Conservation (phyloP, 2,888 invertebrate species). For the Dysmachus trigonus region DNA sequence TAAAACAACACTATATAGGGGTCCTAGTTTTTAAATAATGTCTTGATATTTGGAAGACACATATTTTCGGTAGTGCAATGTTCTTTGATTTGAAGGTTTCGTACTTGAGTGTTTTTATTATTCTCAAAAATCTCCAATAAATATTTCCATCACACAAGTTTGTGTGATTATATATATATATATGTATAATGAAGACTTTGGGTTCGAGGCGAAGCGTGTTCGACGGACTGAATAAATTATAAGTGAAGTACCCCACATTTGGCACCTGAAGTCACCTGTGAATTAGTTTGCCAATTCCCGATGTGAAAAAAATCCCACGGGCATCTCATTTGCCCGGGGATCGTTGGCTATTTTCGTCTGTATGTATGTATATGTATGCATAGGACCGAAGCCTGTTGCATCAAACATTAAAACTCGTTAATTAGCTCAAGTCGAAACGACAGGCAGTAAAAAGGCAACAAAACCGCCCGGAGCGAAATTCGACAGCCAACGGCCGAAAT, state of each 20-base stretch:
- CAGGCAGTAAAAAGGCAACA: conserved; percentile 28
- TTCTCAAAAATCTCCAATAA: too few species aligned
- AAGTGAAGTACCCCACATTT: neutral
- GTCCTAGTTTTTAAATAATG: too few species aligned
- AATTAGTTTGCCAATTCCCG: neutral
- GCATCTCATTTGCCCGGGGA: neutral
- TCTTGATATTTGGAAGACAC: too few species aligned
- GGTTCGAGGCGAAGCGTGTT: neutral
- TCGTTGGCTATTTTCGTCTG: neutral
- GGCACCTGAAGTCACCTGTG: neutral
- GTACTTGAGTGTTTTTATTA: too few species aligned
- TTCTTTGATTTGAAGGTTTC: too few species aligned
- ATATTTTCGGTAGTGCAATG: too few species aligned
- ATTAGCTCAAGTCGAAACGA: conserved; percentile 33
- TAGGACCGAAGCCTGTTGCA: conserved; percentile 6
- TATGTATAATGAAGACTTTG: too few species aligned
- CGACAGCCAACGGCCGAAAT: conserved; percentile 24
- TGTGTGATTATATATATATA: too few species aligned
- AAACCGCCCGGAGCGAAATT: conserved; percentile 22
- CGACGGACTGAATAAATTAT: neutral
- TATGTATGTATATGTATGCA: too few species aligned
- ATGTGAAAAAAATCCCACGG: neutral
- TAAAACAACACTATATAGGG: too few species aligned
- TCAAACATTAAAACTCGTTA: conserved; percentile 34
- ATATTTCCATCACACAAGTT: too few species aligned